phyloP scores from a whole-genome alignment of 64 coral and sea anemone genomes.

The Montipora cactus region DNA sequence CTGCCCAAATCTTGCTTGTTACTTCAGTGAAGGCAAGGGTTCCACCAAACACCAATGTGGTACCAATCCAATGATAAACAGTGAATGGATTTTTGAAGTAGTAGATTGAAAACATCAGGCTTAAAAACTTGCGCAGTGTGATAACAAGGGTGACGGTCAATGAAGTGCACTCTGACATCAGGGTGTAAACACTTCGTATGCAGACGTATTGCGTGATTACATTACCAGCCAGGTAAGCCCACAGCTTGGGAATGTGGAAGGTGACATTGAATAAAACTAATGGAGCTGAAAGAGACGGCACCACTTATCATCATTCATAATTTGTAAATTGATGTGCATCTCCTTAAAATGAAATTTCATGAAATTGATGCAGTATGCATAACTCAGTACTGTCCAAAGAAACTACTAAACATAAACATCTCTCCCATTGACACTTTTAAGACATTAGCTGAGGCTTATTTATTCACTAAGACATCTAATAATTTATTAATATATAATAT shows the following conservation, averaged over 20 bases:
- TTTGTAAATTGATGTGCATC: neutral
- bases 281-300: slow-evolving; percentile 65
- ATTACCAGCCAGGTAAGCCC: slow-evolving; percentile 88
- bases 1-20: slow-evolving; percentile 73
- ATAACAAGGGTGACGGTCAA: slow-evolving; percentile 94
- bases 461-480: too few relatives aligned
- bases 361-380: neutral
- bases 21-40: slow-evolving; percentile 90
- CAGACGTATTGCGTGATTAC: slow-evolving; percentile 91
- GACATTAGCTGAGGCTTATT: too few relatives aligned
- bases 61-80: slow-evolving; percentile 91
- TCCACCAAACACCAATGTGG: slow-evolving; percentile 80
- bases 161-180: slow-evolving; percentile 93
- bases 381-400: too few relatives aligned
- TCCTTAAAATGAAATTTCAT: neutral
- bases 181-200: slow-evolving; percentile 84
- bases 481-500: too few relatives aligned
- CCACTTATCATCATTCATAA: neutral
- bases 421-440: too few relatives aligned
- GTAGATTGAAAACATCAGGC: slow-evolving; percentile 88
- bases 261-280: slow-evolving; percentile 59
- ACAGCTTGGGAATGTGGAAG: slow-evolving; percentile 79
- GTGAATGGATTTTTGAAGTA: slow-evolving; percentile 95
- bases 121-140: slow-evolving; percentile 95
- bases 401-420: too few relatives aligned